Evolutionary conservation across 2,113 vertebrate genomes (phyloP).

Genomic region (Neotragus pygmaeus): DNA sequence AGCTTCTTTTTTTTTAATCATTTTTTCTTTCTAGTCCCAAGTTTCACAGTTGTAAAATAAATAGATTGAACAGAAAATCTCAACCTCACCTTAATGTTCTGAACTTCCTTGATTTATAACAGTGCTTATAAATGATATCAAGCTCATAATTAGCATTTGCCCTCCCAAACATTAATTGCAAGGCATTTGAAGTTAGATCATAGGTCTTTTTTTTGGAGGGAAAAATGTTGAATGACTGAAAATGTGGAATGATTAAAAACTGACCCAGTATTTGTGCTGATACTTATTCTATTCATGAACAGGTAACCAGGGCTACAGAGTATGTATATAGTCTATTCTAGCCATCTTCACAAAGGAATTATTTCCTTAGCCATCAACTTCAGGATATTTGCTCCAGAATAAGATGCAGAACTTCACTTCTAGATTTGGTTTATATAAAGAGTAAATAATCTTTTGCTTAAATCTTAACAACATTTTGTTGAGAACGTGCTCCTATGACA

Average conservation of each 20-base stretch:
- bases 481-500: not conserved
- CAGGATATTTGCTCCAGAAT: not conserved
- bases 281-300: not conserved
- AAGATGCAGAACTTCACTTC: not conserved
- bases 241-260: not conserved
- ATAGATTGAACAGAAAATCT: not conserved
- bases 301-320: not conserved
- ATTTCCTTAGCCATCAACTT: not conserved
- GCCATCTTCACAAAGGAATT: not conserved
- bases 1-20: not conserved
- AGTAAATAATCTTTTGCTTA: not conserved
- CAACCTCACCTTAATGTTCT: not conserved
- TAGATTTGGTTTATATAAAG: not conserved
- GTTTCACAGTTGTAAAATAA: slow-evolving; percentile 38
- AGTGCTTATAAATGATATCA: slow-evolving; percentile 7
- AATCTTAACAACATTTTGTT: not conserved
- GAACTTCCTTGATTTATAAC: slow-evolving; percentile 5
- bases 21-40: slow-evolving; percentile 28
- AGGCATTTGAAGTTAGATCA: not conserved
- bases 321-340: not conserved
- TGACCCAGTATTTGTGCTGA: not conserved
- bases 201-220: not conserved
- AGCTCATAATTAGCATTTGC: slow-evolving; percentile 1
- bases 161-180: not conserved
- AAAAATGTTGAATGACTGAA: not conserved